phyloP scores from a whole-genome alignment of 2,113 vertebrate species.

The Atlantisia rogersi region DNA sequence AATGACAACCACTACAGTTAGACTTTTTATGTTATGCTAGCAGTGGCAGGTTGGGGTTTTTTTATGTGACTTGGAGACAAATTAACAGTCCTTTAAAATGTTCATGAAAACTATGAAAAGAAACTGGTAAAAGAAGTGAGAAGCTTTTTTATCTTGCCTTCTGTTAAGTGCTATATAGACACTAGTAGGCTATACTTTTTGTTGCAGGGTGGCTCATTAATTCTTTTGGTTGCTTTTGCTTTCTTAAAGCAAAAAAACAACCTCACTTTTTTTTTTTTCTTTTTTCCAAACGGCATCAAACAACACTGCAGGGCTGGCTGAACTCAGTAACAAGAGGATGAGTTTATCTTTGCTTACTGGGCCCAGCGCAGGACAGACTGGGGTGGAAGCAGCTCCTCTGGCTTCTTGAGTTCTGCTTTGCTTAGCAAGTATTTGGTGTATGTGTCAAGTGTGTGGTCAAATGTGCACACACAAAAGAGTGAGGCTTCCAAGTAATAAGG shows the following conservation, averaged over 20 bases:
- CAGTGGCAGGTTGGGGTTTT: neutral
- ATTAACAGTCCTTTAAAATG: conserved; percentile 15
- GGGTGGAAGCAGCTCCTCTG: neutral
- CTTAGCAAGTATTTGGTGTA: neutral
- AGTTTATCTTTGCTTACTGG: neutral
- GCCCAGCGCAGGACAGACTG: neutral
- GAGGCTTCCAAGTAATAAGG: neutral
- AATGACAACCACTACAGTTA: neutral
- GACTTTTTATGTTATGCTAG: conserved; percentile 10
- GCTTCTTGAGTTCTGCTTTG: neutral
- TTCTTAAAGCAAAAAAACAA: neutral
- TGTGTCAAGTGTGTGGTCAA: neutral
- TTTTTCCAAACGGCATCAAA: neutral
- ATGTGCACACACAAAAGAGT: neutral
- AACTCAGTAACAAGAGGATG: neutral
- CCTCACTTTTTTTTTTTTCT: no score
- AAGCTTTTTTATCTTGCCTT: neutral
- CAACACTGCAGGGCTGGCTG: neutral
- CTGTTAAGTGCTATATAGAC: neutral
- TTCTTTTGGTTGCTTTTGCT: conserved; percentile 16
- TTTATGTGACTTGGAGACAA: neutral
- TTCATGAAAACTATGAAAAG: neutral
- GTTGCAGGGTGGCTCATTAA: neutral
- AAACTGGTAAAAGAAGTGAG: neutral
- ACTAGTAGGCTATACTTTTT: neutral